Evolutionary conservation across 2,797 vertebrate species (phyloP).

Genomic region (Cercopithecus neglectus): DNA sequence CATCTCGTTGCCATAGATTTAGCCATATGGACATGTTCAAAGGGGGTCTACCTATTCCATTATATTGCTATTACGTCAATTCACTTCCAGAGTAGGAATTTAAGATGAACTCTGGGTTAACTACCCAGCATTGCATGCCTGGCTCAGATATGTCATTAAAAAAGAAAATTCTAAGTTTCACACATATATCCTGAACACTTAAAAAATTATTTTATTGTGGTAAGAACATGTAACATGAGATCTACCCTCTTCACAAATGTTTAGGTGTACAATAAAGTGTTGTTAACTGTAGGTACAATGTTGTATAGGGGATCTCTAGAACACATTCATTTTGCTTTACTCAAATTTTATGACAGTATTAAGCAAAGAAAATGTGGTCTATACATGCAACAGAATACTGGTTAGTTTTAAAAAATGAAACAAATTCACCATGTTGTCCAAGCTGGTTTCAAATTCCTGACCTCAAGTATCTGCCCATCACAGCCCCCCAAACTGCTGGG

Average conservation of each 20-base stretch:
- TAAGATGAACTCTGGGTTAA: neutral
- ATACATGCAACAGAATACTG: neutral
- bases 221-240: neutral
- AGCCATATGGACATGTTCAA: too few species aligned
- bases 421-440: too few species aligned
- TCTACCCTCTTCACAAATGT: neutral
- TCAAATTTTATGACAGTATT: neutral
- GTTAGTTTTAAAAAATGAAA: neutral
- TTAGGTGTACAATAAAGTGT: neutral
- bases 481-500: too few species aligned
- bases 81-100: neutral
- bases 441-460: too few species aligned
- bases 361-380: neutral
- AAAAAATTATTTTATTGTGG: neutral
- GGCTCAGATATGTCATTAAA: neutral
- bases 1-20: too few species aligned
- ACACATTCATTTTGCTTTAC: neutral
- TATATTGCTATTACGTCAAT: too few species aligned
- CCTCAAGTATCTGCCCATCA: too few species aligned
- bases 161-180: neutral
- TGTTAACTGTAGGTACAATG: neutral
- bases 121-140: neutral
- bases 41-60: too few species aligned
- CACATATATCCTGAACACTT: neutral
- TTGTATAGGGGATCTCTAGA: neutral